Base-by-base conservation (phyloP, 2,888 invertebrate species). In the Phragmatobia fuliginosa region DNA sequence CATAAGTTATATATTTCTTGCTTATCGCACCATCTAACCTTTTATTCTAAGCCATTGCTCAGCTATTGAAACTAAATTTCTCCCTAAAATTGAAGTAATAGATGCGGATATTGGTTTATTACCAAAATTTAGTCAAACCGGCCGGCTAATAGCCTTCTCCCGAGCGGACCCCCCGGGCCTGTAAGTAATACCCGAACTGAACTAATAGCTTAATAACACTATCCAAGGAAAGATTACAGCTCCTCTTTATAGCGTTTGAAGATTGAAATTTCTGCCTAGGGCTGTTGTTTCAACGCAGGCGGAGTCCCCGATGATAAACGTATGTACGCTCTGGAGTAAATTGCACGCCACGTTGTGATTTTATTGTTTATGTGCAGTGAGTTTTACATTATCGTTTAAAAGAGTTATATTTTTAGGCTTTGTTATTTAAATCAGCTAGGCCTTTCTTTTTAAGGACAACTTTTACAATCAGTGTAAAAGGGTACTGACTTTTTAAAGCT, bases 201-300 rank as follows among this genome's bases (percentile, higher is more conserved):
- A 33, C 75, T 82, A 80, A 80, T 80, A 82, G 80, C 80, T 82
- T 78, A 82, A 82, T 80, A 80, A 78, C 71, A 80, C 66, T 75
- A 68, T 66, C 75, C 72, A 72, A 80, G 76, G 71, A 70, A 80
- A 76, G 74, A 76, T 76, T 76, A 75, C 74, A 52, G 52, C 66
- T 73, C 76, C 68, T 69, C 74, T 81, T 79, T 79, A 79, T 81
- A 68, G 80, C 67, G 49, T 28, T 33, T 32, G 33, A 28, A 66
- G 72, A 72, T 66, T 61, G 66, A 72, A 82, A 80, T 78, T 82
- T 76, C 72, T 69, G 70, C 65, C 70, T 80, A 74, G 71, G 67
- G 74, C 49, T 63, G 32, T 49, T 63, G 45, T 49, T 14, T 7
- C 8, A 32, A n/a, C 8, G n/a, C 32, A 33, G 8, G 49, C 49